Evolutionary conservation across 2,797 vertebrate genomes (phyloP).

Genomic region (Melanitta fusca): DNA sequence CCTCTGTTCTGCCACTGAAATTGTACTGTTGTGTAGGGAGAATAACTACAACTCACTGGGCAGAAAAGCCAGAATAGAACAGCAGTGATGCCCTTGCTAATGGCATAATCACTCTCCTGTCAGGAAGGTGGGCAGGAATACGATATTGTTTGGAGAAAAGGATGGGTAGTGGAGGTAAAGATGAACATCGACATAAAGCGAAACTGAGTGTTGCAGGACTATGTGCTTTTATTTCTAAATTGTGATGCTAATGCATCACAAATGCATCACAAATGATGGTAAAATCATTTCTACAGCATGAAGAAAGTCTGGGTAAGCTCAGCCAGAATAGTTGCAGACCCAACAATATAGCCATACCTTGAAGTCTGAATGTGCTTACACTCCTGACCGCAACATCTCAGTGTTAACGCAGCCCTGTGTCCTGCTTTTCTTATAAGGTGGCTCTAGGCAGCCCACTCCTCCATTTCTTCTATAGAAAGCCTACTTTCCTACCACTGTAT

Average conservation of each 20-base stretch:
- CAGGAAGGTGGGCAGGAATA: not conserved
- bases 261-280: not conserved
- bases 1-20: not conserved
- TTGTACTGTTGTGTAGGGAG: not conserved
- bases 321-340: rapidly evolving
- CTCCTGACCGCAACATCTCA: not conserved
- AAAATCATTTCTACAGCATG: not conserved
- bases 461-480: rapidly evolving
- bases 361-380: not conserved
- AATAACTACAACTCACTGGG: not conserved
- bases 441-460: not conserved
- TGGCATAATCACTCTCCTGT: not conserved
- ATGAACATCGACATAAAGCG: not conserved
- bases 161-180: not conserved
- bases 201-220: not conserved
- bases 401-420: not conserved
- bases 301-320: not conserved
- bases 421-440: not conserved
- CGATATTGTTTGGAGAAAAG: not conserved
- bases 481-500: not conserved
- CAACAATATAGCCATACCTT: not conserved
- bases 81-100: not conserved
- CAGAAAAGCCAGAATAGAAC: not conserved
- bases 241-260: not conserved
- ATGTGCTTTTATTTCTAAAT: not conserved